Evolutionary conservation across 1,140 invertebrate species (phyloP), one percentile per base, ranked within the genome.

Genomic region (Phymastichus coffea): DNA sequence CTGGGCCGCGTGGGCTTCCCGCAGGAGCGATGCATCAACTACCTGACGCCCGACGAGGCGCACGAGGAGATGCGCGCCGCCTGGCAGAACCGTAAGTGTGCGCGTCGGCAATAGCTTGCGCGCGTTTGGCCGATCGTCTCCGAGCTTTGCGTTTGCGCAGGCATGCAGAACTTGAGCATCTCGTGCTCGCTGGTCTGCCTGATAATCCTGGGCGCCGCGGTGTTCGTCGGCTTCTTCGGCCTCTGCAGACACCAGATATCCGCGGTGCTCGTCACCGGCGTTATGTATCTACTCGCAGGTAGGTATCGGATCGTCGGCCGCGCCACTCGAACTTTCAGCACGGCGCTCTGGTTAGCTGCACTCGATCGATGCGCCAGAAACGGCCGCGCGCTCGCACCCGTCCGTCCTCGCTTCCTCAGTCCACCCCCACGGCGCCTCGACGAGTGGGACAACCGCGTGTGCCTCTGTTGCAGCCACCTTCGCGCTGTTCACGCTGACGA

Each of bases 141-240:
- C 28, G 12, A 30, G 28, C 28, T 33, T 33, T 33, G 6, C 12
- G 6, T 33, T 33, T 33, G 6, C 6, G 17, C 74, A 95, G 92
- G 92, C 71, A 95, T 95, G 92, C 92, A 94, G 77, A 95, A 95
- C 76, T 78, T 94, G 61, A 93, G 92, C 47, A 94, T 95, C 75
- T 94, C 92, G 9, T 95, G 93, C 75, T 90, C 92, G 17, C 80
- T 95, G 61, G 93, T 95, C 1, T 93, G 92, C 69, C 82, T 94
- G 22, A 94, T 95, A 64, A 87, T 95, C 14, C 71, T 95, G 52
- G 89, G 88, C 17, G 88, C 87, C 62, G 89, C 92, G 2, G 89
- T 91, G 3, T 76, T 94, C 7, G 88, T 94, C 1, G 92, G 92
- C 49, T 84, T 88, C 44, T 93, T 94, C 71, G 92, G 92, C 8